A percentile compares a stretch with the other conserved stretches of the same genome.
These are phyloP conservation scores for Philonicus albiceps DNA, from an alignment of 2,888 invertebrate species.

Conservation along the genomic window DNA sequence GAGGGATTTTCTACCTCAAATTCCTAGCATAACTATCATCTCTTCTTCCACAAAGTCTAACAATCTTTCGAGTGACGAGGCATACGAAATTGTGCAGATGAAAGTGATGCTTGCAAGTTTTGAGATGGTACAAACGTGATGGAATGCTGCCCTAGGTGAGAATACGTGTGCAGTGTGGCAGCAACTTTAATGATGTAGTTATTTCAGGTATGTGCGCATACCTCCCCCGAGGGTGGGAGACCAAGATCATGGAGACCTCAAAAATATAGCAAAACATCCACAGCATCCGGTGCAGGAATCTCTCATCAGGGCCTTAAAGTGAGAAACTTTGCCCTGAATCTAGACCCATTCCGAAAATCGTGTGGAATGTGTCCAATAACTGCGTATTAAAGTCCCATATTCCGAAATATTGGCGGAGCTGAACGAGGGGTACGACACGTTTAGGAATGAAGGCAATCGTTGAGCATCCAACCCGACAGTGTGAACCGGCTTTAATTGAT, in stretches of 20 bases:
- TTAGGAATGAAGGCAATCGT: background rate
- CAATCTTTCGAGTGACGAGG: conserved; percentile 16
- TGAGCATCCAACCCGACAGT: background rate
- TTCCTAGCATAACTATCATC: conserved; percentile 14
- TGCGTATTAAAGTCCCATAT: background rate
- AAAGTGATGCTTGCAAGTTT: conserved; percentile 15
- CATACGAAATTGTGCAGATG: conserved; percentile 14
- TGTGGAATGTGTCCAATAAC: background rate
- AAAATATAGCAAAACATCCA: background rate
- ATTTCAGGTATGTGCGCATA: background rate
- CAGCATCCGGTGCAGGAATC: background rate
- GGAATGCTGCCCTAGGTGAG: background rate
- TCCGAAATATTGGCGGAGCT: background rate
- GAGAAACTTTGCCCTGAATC: background rate
- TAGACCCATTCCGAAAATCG: background rate
- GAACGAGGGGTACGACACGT: background rate
- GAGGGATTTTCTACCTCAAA: conserved; percentile 7
- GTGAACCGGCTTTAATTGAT: background rate
- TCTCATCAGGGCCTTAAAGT: background rate
- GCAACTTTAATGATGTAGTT: conserved; percentile 13
- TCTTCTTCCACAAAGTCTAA: background rate
- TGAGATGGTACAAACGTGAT: background rate
- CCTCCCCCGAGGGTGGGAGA: background rate
- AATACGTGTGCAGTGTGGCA: background rate
- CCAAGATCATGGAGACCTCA: background rate